These are phyloP conservation scores for Arenicola marina DNA, from an alignment of 2,888 invertebrate genomes.

Conservation along the genomic window DNA sequence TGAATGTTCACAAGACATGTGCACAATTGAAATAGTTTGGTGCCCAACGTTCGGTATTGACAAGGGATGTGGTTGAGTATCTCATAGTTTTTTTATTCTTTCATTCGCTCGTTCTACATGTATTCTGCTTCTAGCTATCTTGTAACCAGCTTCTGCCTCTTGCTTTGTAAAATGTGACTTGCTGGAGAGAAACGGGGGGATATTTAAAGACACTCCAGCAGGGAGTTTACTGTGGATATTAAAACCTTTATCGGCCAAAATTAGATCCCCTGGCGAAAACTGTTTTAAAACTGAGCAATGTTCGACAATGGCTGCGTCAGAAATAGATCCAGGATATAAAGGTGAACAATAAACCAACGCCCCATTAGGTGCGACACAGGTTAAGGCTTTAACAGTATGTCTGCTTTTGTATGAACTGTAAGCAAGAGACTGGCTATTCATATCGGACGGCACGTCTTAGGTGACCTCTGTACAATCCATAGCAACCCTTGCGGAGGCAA, in stretches of 20 bases:
- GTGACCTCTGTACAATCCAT: too few species aligned
- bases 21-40: slow-evolving; percentile 7
- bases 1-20: neutral
- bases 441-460: too few species aligned
- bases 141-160: neutral
- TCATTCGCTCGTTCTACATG: slow-evolving; percentile 7
- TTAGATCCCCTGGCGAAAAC: slow-evolving; percentile 2
- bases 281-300: neutral
- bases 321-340: too few species aligned
- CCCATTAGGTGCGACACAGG: too few species aligned
- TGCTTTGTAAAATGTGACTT: slow-evolving; percentile 4
- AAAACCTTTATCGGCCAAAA: slow-evolving; percentile 7
- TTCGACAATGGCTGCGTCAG: slow-evolving; percentile 9
- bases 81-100: too few species aligned
- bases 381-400: too few species aligned
- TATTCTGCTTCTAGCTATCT: slow-evolving; percentile 5
- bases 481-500: too few species aligned
- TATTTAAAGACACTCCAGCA: neutral
- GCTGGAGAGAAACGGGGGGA: neutral
- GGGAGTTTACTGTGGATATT: neutral
- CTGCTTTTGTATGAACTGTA: too few species aligned
- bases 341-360: too few species aligned
- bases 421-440: too few species aligned
- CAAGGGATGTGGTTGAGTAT: slow-evolving; percentile 2
- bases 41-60: neutral